A percentile compares a stretch with the other conserved stretches of the same genome.
Evolutionary conservation across 2,797 vertebrate genomes (phyloP).

Genomic region (Thamnophis elegans): DNA sequence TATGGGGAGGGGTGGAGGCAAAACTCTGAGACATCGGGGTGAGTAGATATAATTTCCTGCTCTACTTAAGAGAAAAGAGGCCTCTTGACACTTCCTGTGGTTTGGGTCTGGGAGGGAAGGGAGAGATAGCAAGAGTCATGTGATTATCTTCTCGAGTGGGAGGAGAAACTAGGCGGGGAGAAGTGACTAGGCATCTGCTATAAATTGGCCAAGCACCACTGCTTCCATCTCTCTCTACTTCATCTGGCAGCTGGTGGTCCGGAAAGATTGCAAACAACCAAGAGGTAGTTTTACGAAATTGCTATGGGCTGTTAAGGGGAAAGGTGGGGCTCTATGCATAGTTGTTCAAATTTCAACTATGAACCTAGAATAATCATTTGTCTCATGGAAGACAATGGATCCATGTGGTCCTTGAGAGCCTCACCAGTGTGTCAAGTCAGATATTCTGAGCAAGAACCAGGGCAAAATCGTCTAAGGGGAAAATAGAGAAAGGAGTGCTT

Average conservation of each 20-base stretch:
- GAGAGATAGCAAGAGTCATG: conserved; percentile 28
- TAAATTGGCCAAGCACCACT: conserved; percentile 14
- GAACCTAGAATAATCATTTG: background rate
- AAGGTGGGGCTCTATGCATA: no score
- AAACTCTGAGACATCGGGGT: background rate
- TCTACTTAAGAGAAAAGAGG: conserved; percentile 16
- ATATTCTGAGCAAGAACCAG: background rate
- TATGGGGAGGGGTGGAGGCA: background rate
- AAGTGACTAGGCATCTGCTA: background rate
- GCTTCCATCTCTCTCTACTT: conserved; percentile 19
- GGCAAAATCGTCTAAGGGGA: background rate
- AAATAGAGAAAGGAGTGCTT: background rate
- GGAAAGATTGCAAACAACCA: background rate
- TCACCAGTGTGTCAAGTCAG: background rate
- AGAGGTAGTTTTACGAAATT: conserved; percentile 8
- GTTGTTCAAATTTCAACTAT: background rate
- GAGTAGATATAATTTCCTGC: conserved; percentile 8
- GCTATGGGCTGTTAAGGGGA: background rate
- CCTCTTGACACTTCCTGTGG: conserved; percentile 38
- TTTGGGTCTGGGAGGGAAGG: conserved; percentile 15
- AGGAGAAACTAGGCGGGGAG: conserved; percentile 1
- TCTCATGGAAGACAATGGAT: no score
- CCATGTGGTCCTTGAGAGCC: background rate
- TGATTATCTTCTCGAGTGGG: conserved; percentile 22
- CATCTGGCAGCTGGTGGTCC: background rate